A percentile compares a stretch with the other conserved stretches of the same genome.
Conservation (phyloP, 1,140 invertebrate genomes). For the Cotesia typhae region DNA sequence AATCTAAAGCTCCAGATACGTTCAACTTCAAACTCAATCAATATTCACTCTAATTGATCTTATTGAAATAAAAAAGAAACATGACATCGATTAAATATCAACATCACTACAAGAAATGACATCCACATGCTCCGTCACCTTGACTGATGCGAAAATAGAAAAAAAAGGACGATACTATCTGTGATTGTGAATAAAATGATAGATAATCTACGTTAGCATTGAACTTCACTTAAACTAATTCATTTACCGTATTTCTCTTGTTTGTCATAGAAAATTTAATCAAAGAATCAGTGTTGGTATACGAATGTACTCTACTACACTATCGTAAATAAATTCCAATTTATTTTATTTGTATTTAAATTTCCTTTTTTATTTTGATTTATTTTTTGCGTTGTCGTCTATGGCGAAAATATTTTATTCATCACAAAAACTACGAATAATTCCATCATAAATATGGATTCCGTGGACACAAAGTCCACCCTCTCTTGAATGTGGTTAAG, state of each 20-base stretch:
- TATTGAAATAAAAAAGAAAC: too few species aligned
- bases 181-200: background rate
- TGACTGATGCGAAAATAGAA: constrained; percentile 38
- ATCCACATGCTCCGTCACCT: constrained; percentile 51
- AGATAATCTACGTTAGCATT: background rate
- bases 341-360: too few species aligned
- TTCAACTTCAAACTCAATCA: too few species aligned
- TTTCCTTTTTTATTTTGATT: background rate
- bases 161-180: background rate
- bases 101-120: constrained; percentile 47
- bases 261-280: constrained; percentile 1
- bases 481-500: constrained; percentile 9
- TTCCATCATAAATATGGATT: constrained; percentile 23
- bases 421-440: constrained; percentile 10
- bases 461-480: constrained; percentile 5
- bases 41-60: too few species aligned
- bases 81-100: constrained; percentile 44
- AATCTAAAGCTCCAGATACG: too few species aligned
- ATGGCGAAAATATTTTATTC: constrained; percentile 13
- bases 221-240: constrained; percentile 1
- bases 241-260: background rate
- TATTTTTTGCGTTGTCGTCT: background rate
- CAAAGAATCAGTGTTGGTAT: background rate
- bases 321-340: too few species aligned
- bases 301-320: too few species aligned